Conservation (phyloP, 1,140 invertebrate genomes). For the Drosophila ercepeae region DNA sequence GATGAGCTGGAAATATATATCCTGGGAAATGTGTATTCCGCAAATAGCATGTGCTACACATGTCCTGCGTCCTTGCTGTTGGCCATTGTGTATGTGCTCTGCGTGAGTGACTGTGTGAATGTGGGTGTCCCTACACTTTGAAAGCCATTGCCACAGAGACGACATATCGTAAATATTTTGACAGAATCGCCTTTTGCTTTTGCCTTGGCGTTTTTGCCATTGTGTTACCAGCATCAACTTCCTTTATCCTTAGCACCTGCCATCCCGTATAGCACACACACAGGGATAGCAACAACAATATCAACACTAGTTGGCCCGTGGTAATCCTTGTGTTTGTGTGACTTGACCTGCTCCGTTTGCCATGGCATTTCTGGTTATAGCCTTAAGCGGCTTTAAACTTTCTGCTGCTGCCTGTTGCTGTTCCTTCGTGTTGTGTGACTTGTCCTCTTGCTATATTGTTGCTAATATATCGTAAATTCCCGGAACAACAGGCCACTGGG, state of each 20-base stretch:
- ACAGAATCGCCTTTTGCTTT: slow-evolving; percentile 80
- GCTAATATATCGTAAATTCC: slow-evolving; percentile 37
- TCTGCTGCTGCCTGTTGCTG: slow-evolving; percentile 59
- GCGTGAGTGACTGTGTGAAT: slow-evolving; percentile 19
- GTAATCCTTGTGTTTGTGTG: slow-evolving; percentile 78
- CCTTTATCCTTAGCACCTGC: slow-evolving; percentile 56
- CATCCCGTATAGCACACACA: slow-evolving; percentile 5
- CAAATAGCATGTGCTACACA: slow-evolving; percentile 68
- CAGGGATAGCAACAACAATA: slow-evolving; percentile 19
- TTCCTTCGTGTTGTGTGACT: slow-evolving; percentile 49
- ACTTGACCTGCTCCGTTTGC: slow-evolving; percentile 79
- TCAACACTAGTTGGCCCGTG: slow-evolving; percentile 34
- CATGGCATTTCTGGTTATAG: slow-evolving; percentile 70
- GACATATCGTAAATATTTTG: slow-evolving; percentile 80
- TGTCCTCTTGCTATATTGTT: slow-evolving; percentile 24
- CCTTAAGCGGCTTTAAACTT: slow-evolving; percentile 80
- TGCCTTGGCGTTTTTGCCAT: slow-evolving; percentile 71
- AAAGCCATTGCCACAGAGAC: slow-evolving; percentile 65
- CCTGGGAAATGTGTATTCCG: slow-evolving; percentile 51
- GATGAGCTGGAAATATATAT: slow-evolving; percentile 43
- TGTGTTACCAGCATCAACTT: slow-evolving; percentile 55
- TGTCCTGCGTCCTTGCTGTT: slow-evolving; percentile 48
- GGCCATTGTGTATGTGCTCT: slow-evolving; percentile 16
- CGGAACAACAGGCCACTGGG: slow-evolving; percentile 17
- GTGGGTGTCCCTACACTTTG: slow-evolving; percentile 56